Conservation (phyloP, 2,113 vertebrate species). For the Serilophus lunatus region DNA sequence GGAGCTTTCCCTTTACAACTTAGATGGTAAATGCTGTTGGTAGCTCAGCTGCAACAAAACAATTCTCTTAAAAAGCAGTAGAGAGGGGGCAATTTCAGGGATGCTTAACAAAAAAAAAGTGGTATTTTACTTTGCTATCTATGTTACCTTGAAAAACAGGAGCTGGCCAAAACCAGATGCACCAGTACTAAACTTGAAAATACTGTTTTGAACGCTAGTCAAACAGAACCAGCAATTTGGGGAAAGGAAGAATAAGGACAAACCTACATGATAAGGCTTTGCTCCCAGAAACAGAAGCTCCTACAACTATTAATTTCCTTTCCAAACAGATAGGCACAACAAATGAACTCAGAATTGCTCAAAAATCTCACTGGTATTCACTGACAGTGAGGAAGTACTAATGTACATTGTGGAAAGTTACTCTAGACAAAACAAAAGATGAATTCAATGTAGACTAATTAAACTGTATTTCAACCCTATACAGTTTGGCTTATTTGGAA, state of each 20-base stretch:
- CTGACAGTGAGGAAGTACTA: not conserved
- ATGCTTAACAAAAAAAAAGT: not conserved
- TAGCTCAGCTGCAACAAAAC: not conserved
- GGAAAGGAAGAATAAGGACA: not conserved
- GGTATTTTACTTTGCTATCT: not conserved
- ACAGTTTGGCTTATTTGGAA: not conserved
- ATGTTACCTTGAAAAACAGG: fast-evolving
- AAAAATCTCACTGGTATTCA: not conserved
- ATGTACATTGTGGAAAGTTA: not conserved
- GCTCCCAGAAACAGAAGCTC: not conserved
- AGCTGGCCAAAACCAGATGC: not conserved
- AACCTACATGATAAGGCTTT: not conserved
- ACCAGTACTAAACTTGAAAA: not conserved
- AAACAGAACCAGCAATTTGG: not conserved
- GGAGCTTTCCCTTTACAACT: not conserved
- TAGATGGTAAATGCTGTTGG: not conserved
- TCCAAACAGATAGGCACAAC: not conserved
- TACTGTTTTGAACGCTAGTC: not conserved
- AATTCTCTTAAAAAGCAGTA: not conserved
- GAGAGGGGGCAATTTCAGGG: not conserved
- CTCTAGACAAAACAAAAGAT: not conserved
- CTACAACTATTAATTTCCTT: not conserved
- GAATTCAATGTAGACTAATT: not conserved
- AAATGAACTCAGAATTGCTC: not conserved
- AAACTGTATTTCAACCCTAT: not conserved